Base-by-base conservation (phyloP, 2,888 invertebrate species). In the Watsonalla binaria region DNA sequence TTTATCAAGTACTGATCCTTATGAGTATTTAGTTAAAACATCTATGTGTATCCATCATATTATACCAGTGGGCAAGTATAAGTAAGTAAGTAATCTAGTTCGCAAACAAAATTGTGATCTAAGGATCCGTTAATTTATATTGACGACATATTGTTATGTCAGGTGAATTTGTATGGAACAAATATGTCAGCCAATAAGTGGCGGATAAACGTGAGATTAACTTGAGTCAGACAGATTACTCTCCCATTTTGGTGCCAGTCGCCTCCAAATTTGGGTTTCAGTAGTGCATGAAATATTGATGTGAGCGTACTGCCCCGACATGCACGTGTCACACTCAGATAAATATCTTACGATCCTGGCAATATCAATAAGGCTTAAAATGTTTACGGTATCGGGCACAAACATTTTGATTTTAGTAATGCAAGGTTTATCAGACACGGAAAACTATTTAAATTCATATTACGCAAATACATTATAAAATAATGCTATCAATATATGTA, bases 231-330 rank as follows among this genome's bases (percentile, higher is more conserved):
- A 61, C 63, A 61, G 62, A 73, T 76, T 72, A 73, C 60, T 71
- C 72, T 75, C 63, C 64, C 58, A 63, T 72, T 75, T 65, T 63
- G 58, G 62, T 55, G 57, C 63, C 62, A 59, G 64, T 70, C 64
- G 67, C 68, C 68, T 68, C 65, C 61, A 62, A 70, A 68, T 73
- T 72, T 72, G 72, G 76, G 72, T 72, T 74, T 75, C 66, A 73
- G 68, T 65, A 65, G 66, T 61, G 65, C 68, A 81, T 81, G 74
- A 76, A 81, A 82, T 82, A 82, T 82, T 78, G 70, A 83, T 81
- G 72, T 56, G 54, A 56, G 56, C 65, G 64, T 63, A 66, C 69
- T 55, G 63, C 58, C 53, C 56, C 13, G 39, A 59, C 56, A 33
- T 33, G 54, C 52, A 51, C 54, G 52, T 52, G 52, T 51, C 50